Base-by-base conservation (phyloP, 2,797 vertebrate species). In the Lacerta viridis region DNA sequence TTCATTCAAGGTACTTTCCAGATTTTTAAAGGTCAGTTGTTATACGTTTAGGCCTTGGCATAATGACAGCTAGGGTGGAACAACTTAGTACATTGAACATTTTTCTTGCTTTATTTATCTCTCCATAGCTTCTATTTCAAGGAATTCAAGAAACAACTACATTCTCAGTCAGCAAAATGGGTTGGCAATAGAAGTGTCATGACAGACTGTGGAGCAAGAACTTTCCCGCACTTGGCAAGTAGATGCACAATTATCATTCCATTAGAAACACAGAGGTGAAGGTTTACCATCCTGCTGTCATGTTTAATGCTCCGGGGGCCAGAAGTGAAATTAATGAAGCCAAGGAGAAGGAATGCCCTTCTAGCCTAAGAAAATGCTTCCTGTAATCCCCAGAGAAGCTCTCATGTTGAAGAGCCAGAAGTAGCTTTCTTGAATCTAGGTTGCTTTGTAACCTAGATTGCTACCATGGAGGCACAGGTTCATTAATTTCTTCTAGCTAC, bases 51-150 rank as follows among this genome's bases (percentile, higher is more conserved):
- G 59, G 18, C 41, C n/a, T 50, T 76, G 68, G 83, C 23, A 90
- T 39, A 68, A 72, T 84, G 79, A 91, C 5, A 93, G 27, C 13
- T 64, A 17, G 7, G 90, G 69, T 79, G n/a, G 46, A 88, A n/a
- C 41, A 84, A 7, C 0, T 0, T 59, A 25, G 59, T 18, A 55
- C 0, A 80, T 80, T 84, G 82, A 39, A 33, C 84, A 10, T 87
- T 39, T 75, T 68, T 4, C 36, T 88, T 29, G 66, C 71, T 86
- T 72, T 59, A 20, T 66, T 89, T 41, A 66, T 76, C 20, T 80
- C 50, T 78, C 89, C 86, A 79, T 83, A 66, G 81, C 27, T 18
- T 79, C 43, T 89, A 41, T 7, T 87, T 93, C 80, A 64, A 88
- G 43, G 25, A 79, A 68, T 41, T 89, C 76, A 15, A 74, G 68